Evolutionary conservation across 2,888 invertebrate genomes (phyloP).

Genomic region (Cepaea hortensis): DNA sequence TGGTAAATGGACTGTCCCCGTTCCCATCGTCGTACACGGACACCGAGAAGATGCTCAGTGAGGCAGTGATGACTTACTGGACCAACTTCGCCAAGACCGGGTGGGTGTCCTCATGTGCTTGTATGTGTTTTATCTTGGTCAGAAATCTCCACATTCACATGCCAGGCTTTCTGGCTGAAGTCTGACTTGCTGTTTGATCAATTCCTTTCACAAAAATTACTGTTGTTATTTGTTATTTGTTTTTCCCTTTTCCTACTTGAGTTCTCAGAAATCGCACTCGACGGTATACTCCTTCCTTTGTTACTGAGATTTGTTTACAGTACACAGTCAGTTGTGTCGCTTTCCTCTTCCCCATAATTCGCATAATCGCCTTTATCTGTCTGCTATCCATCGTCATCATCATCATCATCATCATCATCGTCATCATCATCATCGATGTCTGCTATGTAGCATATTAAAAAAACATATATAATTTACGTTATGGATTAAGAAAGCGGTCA

Average conservation of each 20-base stretch:
- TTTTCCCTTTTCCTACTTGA: neutral
- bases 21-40: constrained; percentile 67
- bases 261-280: neutral
- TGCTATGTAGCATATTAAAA: too few relatives aligned
- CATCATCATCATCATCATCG: too few relatives aligned
- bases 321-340: too few relatives aligned
- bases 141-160: neutral
- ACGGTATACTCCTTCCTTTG: neutral
- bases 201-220: too few relatives aligned
- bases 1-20: constrained; percentile 71
- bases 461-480: too few relatives aligned
- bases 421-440: too few relatives aligned
- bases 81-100: constrained; percentile 75
- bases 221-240: neutral
- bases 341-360: too few relatives aligned
- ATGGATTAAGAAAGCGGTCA: too few relatives aligned
- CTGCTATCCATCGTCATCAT: too few relatives aligned
- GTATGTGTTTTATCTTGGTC: neutral
- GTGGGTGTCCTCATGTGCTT: constrained; percentile 54
- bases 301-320: neutral
- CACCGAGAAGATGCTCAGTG: constrained; percentile 69
- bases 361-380: too few relatives aligned
- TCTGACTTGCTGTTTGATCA: neutral
- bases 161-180: neutral
- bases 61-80: constrained; percentile 74